Conservation (phyloP, 1,140 invertebrate species). For the Achroia grisella region DNA sequence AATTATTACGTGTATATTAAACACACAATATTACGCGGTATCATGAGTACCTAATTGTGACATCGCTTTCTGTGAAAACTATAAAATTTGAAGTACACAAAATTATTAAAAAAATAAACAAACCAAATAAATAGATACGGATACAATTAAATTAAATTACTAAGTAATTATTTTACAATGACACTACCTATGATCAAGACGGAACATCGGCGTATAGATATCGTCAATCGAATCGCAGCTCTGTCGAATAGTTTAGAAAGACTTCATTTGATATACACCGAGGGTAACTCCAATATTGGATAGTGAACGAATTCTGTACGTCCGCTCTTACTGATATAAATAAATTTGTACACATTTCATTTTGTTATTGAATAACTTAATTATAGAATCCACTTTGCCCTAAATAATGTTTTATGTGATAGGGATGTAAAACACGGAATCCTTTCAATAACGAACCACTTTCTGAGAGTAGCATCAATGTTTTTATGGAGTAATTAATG, state of each 20-base stretch:
- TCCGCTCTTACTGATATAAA: conserved; percentile 34
- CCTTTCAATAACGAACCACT: too few relatives aligned
- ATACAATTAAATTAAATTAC: not conserved
- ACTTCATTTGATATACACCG: conserved; percentile 61
- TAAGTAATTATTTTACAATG: not conserved
- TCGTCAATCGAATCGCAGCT: conserved; percentile 58
- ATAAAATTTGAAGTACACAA: too few relatives aligned
- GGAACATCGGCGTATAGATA: conserved; percentile 30
- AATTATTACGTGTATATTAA: too few relatives aligned
- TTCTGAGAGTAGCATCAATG: too few relatives aligned
- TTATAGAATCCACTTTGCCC: conserved; percentile 5
- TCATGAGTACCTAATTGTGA: too few relatives aligned
- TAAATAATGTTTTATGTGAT: not conserved
- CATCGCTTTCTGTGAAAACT: too few relatives aligned
- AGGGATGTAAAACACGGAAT: too few relatives aligned
- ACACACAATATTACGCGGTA: too few relatives aligned
- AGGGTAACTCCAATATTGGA: conserved; percentile 50
- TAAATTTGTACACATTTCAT: conserved; percentile 44
- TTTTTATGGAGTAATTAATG: too few relatives aligned
- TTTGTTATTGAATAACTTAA: conserved; percentile 41
- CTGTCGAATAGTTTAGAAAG: conserved; percentile 63
- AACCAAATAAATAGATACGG: too few relatives aligned
- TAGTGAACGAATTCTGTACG: conserved; percentile 27
- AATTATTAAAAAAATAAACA: too few relatives aligned
- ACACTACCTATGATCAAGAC: conserved; percentile 27